Evolutionary conservation across 1,140 invertebrate genomes (phyloP).

Genomic region (Cataglyphis hispanica): DNA sequence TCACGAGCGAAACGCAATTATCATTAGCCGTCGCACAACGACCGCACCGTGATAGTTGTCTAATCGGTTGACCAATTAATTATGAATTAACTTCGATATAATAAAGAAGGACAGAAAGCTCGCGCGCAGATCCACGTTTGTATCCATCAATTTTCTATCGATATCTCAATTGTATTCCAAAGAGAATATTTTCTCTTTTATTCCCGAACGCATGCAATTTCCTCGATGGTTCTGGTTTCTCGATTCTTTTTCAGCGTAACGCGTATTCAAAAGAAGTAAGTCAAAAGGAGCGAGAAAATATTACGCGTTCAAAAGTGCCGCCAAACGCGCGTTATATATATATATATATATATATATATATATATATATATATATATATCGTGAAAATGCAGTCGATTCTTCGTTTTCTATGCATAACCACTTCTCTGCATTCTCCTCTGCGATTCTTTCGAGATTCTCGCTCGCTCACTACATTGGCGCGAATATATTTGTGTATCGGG

Average conservation of each 20-base stretch:
- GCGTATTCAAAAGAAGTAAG: background rate
- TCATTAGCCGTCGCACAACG: slow-evolving; percentile 39
- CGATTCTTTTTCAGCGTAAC: background rate
- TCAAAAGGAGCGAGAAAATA: slow-evolving; percentile 31
- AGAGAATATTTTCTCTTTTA: background rate
- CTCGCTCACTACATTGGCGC: slow-evolving; percentile 26
- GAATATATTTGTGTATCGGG: slow-evolving; percentile 29
- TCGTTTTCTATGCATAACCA: background rate
- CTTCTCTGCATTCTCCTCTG: background rate
- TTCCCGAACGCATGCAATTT: background rate
- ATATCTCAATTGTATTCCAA: too few species aligned
- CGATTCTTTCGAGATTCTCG: slow-evolving; percentile 11
- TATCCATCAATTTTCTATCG: background rate
- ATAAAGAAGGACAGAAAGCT: slow-evolving; percentile 23
- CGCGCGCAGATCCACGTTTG: background rate
- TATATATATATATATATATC: background rate
- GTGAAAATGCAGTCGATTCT: slow-evolving; percentile 21
- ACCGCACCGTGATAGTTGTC: slow-evolving; percentile 28
- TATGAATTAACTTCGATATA: slow-evolving; percentile 45
- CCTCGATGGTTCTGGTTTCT: background rate
- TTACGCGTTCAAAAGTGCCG: background rate
- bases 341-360: background rate
- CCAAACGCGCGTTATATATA: background rate
- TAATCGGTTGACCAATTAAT: slow-evolving; percentile 52
- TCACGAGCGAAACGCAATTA: slow-evolving; percentile 48